A percentile compares a stretch with the other conserved stretches of the same genome.
Evolutionary conservation across 2,113 vertebrate species (phyloP).

Genomic region (Benitochromis conjunctus): DNA sequence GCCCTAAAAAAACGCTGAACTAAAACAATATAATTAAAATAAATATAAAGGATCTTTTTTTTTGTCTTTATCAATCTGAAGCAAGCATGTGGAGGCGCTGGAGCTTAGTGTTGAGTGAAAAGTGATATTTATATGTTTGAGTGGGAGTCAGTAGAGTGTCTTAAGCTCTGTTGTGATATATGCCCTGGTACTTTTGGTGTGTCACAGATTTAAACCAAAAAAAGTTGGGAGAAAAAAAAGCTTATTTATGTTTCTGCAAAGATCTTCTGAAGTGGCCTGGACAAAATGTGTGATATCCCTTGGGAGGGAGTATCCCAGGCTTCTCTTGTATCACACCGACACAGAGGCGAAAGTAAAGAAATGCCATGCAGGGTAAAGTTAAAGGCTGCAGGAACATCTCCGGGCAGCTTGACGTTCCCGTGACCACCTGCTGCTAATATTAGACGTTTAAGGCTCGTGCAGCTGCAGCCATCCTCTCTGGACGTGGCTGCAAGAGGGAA

Average conservation of each 20-base stretch:
- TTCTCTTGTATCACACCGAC: neutral
- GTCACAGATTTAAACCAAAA: neutral
- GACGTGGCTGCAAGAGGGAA: neutral
- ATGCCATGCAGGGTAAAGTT: neutral
- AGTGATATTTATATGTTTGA: too few species aligned
- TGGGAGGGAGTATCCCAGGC: neutral
- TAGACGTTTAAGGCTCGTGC: neutral
- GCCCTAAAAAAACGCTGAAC: neutral
- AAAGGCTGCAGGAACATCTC: neutral
- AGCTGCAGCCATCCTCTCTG: neutral
- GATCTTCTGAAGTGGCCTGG: neutral
- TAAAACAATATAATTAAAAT: neutral
- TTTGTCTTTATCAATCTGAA: neutral
- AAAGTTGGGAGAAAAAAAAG: neutral
- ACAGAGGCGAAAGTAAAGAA: neutral
- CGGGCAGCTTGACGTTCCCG: neutral
- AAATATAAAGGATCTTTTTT: neutral
- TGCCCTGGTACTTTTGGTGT: neutral
- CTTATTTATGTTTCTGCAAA: neutral
- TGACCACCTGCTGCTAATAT: neutral
- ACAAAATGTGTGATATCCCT: neutral
- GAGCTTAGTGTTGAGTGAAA: neutral
- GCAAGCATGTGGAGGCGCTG: neutral
- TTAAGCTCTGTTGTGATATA: neutral
- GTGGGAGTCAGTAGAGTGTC: neutral